These are phyloP conservation scores for Exephanes ischioxanthus DNA, from an alignment of 2,888 invertebrate genomes.

Conservation along the genomic window DNA sequence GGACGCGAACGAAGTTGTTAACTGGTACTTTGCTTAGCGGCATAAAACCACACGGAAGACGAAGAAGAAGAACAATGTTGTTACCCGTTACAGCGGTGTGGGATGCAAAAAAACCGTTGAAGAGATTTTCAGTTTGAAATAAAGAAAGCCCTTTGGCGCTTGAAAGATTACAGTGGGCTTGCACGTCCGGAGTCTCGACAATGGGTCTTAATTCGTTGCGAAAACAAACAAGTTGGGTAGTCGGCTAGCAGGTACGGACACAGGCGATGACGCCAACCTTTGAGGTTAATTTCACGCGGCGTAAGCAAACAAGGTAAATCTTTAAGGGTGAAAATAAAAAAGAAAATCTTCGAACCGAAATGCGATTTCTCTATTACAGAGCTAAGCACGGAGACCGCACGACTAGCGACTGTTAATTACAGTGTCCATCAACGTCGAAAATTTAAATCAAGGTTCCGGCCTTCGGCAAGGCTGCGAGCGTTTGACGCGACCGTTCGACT, in stretches of 20 bases:
- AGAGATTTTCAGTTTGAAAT: too few species aligned
- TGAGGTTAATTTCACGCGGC: background rate
- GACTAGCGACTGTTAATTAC: slow-evolving; percentile 65
- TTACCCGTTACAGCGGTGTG: too few species aligned
- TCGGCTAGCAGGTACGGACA: background rate
- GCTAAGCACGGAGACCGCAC: background rate
- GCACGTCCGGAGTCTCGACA: background rate
- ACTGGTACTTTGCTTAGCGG: background rate
- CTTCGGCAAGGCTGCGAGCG: slow-evolving; percentile 38
- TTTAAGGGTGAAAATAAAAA: background rate
- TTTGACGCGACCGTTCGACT: slow-evolving; percentile 27
- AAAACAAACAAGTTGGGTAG: background rate
- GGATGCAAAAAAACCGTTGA: too few species aligned
- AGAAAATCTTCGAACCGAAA: slow-evolving; percentile 39
- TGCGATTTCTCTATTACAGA: slow-evolving; percentile 37
- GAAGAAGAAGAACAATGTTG: too few species aligned
- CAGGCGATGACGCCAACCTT: background rate
- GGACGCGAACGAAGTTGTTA: background rate
- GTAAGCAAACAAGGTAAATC: background rate
- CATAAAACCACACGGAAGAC: too few species aligned
- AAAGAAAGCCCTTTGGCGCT: too few species aligned
- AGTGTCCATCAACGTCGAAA: slow-evolving; percentile 67
- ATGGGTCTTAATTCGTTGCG: background rate
- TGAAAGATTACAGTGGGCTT: too few species aligned
- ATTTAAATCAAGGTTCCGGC: slow-evolving; percentile 66